Conservation (phyloP, 64 coral and sea anemone genomes). For the Pocillopora verrucosa region DNA sequence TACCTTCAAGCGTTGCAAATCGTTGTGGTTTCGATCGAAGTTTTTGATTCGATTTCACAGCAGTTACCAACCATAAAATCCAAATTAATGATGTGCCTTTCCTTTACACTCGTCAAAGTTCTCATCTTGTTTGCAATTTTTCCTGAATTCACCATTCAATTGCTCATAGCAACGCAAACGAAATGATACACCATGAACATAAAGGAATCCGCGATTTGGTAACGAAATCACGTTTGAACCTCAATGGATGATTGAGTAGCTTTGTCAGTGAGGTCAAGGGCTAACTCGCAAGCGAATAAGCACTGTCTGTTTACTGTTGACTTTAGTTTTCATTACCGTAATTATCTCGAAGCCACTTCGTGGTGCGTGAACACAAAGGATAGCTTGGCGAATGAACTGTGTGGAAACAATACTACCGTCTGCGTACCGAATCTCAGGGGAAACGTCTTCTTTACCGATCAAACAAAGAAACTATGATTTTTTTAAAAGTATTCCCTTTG, state of each 20-base stretch:
- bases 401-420: neutral
- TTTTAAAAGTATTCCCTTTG: neutral
- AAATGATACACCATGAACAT: neutral
- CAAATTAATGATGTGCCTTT: neutral
- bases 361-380: constrained; percentile 5
- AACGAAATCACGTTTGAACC: neutral
- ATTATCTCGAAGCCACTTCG: neutral
- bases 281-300: neutral
- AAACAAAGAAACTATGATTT: neutral
- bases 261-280: constrained; percentile 27
- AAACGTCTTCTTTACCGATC: constrained; percentile 1
- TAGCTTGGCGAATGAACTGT: neutral
- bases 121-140: neutral
- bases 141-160: neutral
- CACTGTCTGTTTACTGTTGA: neutral
- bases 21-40: neutral
- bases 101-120: neutral
- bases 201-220: neutral
- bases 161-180: neutral
- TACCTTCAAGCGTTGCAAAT: constrained; percentile 4
- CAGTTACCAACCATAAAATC: neutral
- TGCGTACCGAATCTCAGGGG: neutral
- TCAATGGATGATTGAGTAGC: neutral
- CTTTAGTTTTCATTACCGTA: neutral
- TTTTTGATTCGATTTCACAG: neutral